Conservation (phyloP, 2,888 invertebrate genomes). For the Drosophila algonquin region DNA sequence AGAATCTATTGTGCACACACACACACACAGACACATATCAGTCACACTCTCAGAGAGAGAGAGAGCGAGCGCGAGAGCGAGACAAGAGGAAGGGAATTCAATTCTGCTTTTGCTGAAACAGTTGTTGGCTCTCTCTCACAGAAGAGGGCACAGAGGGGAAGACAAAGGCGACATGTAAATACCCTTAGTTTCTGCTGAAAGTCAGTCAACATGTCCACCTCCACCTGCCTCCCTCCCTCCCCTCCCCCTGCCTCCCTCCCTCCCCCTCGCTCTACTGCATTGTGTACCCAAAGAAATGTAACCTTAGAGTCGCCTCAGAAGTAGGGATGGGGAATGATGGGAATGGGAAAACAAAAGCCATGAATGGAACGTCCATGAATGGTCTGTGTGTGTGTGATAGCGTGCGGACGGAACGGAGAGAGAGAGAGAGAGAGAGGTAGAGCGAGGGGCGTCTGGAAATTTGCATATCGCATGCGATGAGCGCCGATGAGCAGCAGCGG, state of each 20-base stretch:
- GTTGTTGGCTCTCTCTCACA: constrained; percentile 11
- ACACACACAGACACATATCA: background rate
- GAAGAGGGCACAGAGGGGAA: background rate
- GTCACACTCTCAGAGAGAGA: background rate
- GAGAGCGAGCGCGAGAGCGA: background rate
- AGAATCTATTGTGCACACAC: constrained; percentile 74
- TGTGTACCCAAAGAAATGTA: constrained; percentile 33
- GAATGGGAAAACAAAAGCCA: constrained; percentile 38
- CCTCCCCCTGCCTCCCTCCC: constrained; percentile 60
- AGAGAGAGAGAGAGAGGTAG: too few relatives aligned
- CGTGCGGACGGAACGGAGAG: constrained; percentile 5
- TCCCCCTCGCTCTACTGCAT: constrained; percentile 42
- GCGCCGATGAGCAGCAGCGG: constrained; percentile 40
- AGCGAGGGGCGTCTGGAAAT: constrained; percentile 47
- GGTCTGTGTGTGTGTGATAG: constrained; percentile 22
- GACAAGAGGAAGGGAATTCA: background rate
- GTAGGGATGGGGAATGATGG: constrained; percentile 5
- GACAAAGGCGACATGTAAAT: constrained; percentile 27
- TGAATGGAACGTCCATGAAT: constrained; percentile 48
- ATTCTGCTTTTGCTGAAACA: background rate
- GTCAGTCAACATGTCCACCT: constrained; percentile 44
- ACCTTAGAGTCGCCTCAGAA: constrained; percentile 43
- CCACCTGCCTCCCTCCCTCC: constrained; percentile 65
- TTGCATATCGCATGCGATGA: constrained; percentile 70
- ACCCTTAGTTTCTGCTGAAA: constrained; percentile 43